Conservation (phyloP, 2,888 invertebrate species). For the Polyommatus icarus region DNA sequence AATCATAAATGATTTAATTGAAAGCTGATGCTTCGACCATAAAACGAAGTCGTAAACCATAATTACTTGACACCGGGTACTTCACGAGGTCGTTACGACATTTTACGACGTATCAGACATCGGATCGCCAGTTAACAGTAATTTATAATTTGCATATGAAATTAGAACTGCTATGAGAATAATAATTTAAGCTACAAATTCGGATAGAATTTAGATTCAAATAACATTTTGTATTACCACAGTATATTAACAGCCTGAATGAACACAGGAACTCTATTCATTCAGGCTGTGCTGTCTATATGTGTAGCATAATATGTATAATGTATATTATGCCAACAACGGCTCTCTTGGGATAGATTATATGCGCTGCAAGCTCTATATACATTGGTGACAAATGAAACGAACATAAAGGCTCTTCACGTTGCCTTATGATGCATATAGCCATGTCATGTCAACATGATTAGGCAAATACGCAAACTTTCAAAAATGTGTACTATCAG, state of each 20-base stretch:
- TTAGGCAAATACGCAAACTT: too few species aligned
- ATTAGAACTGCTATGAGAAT: background rate
- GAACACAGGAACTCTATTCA: background rate
- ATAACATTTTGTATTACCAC: background rate
- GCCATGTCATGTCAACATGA: too few species aligned
- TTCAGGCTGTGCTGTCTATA: too few species aligned
- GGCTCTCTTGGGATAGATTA: too few species aligned
- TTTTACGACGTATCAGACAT: background rate
- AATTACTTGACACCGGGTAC: background rate
- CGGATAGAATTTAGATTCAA: background rate
- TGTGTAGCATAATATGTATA: too few species aligned
- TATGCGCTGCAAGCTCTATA: too few species aligned
- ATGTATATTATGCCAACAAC: too few species aligned
- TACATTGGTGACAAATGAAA: too few species aligned
- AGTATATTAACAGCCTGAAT: background rate
- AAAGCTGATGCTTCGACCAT: background rate
- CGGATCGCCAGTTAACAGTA: constrained; percentile 1
- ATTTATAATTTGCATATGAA: constrained; percentile 7
- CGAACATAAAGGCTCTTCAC: too few species aligned
- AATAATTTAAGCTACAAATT: background rate
- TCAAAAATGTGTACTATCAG: too few species aligned
- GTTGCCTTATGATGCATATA: too few species aligned
- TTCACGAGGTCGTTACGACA: background rate
- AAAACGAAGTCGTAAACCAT: background rate
- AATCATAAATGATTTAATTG: too few species aligned